These are phyloP conservation scores for Archocentrus centrarchus DNA, from an alignment of 2,113 vertebrate species.

Conservation along the genomic window DNA sequence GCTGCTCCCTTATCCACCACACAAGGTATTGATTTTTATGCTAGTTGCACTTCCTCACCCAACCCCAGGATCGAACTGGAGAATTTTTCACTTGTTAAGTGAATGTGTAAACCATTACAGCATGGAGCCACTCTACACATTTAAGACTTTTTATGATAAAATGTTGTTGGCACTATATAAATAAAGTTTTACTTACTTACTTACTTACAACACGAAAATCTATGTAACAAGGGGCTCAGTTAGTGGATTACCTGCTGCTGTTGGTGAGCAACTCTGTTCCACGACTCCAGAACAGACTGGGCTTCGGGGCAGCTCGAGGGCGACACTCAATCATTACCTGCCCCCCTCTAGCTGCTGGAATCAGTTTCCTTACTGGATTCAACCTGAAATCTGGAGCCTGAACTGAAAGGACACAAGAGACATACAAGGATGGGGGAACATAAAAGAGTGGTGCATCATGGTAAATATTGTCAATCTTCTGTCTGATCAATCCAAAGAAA, in stretches of 20 bases:
- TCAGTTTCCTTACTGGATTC: conserved; percentile 89
- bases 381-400: conserved; percentile 93
- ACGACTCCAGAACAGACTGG: conserved; percentile 94
- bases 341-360: conserved; percentile 92
- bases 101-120: background rate
- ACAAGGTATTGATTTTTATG: too few species aligned
- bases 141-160: too few species aligned
- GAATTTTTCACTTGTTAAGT: too few species aligned
- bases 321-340: conserved; percentile 91
- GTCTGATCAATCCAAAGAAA: too few species aligned
- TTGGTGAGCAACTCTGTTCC: conserved; percentile 95
- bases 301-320: conserved; percentile 91
- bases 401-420: conserved; percentile 74
- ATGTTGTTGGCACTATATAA: background rate
- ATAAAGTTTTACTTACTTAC: too few species aligned
- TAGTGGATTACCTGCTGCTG: conserved; percentile 86
- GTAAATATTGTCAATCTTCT: too few species aligned
- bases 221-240: background rate
- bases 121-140: background rate
- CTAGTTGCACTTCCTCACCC: too few species aligned
- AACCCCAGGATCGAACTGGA: too few species aligned
- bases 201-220: background rate
- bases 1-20: too few species aligned
- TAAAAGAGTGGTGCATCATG: too few species aligned
- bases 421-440: background rate